Percentiles rank a stretch among this genome's conserved stretches.
phyloP scores from a whole-genome alignment of 2,888 invertebrate species.

The Amiota minor region DNA sequence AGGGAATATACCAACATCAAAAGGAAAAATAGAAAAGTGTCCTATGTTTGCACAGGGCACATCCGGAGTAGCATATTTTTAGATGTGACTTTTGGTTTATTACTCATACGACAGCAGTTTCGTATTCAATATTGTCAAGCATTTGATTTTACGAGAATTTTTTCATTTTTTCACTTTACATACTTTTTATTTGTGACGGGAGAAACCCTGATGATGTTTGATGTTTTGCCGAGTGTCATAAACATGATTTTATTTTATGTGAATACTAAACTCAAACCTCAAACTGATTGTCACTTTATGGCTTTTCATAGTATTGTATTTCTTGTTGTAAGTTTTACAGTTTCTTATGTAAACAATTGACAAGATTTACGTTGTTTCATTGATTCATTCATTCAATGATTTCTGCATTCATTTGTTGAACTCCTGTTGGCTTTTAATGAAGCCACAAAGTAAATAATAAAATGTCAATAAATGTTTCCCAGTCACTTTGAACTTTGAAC shows the following conservation, averaged over 20 bases:
- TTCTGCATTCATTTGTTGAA: neutral
- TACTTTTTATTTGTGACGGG: too few relatives aligned
- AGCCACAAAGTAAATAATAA: conserved; percentile 6
- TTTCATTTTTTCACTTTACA: conserved; percentile 31
- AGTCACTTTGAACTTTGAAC: conserved; percentile 1
- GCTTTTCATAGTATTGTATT: neutral
- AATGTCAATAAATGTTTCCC: neutral
- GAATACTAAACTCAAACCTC: neutral
- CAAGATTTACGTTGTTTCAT: conserved; percentile 1
- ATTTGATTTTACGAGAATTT: conserved; percentile 57
- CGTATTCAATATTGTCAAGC: neutral
- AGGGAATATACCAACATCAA: neutral
- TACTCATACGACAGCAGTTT: neutral
- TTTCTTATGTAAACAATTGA: too few relatives aligned
- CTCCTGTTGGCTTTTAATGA: neutral
- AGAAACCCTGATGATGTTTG: too few relatives aligned
- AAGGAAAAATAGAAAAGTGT: neutral
- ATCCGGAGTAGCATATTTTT: conserved; percentile 11
- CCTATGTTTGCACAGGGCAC: neutral
- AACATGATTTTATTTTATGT: conserved; percentile 48
- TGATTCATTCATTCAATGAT: neutral
- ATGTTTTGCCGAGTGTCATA: conserved; percentile 46
- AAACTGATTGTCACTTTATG: too few relatives aligned
- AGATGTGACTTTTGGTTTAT: conserved; percentile 1
- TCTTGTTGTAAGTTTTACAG: neutral